Evolutionary conservation across 2,113 vertebrate species (phyloP), one percentile per base, ranked within the genome.

Genomic region (Dicrurus megarhynchus): DNA sequence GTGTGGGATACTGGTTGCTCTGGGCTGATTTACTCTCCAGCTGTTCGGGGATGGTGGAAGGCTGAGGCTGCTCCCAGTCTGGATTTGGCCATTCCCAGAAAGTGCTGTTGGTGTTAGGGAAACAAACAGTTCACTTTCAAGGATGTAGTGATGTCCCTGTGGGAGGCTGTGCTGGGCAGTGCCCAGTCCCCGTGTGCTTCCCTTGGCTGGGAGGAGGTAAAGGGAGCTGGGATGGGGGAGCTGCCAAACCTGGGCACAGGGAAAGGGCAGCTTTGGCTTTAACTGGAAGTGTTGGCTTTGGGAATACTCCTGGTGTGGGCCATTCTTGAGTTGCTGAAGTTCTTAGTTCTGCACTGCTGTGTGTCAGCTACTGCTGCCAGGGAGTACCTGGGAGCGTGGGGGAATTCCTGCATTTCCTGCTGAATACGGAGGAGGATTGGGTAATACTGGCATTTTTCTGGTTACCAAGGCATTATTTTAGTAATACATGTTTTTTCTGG

Each of bases 71-170:
- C 44, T 65, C 52, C 50, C 52, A 20, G 33, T 13, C 52, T 16
- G 37, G 10, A 9, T 52, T 37, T 81, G 69, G 27, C 37, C 17
- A 16, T 59, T 59, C 52, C 44, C n/a, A 53, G 60, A 2, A 21
- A 17, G 46, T 26, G 28, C 33, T 30, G 37, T 10, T 67, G 52
- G 23, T 20, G 35, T 17, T 24, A 13, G 39, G n/a, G 53, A 8
- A n/a, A 4, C 28, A 24, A 37, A 24, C 28, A 9, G 1, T 39
- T 46, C 2, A 12, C 4, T n/a, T 46, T 24, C 16, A 6, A n/a
- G 69, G 46, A 8, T 52, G 69, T 10, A 4, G 44, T 4, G 60
- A 3, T 39, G 13, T 39, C 44, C 68, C 44, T 59, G 68, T 0
- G 5, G 42, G 42, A 64, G 49, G 19, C 56, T 79, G 35, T 71